phyloP scores from a whole-genome alignment of 2,888 invertebrate species.

The Bhutanitis thaidina region DNA sequence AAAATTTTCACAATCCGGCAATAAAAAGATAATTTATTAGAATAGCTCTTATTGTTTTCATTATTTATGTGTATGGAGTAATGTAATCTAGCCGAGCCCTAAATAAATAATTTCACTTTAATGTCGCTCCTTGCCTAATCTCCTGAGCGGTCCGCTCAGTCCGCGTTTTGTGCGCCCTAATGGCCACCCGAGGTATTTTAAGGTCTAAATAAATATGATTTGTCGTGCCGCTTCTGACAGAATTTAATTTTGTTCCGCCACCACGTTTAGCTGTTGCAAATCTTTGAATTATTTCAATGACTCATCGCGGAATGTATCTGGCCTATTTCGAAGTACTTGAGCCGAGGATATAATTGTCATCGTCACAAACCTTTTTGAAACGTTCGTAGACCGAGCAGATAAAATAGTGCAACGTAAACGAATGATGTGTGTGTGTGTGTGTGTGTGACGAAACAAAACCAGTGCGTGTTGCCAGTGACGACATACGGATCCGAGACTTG shows the following conservation, averaged over 20 bases:
- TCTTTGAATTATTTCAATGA: conserved; percentile 74
- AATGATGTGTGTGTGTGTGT: too few relatives aligned
- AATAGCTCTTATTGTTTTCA: conserved; percentile 80
- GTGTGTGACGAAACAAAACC: too few relatives aligned
- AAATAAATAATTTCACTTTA: conserved; percentile 80
- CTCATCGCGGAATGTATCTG: conserved; percentile 40
- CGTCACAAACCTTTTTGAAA: too few relatives aligned
- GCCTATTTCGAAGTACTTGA: conserved; percentile 29
- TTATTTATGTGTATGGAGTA: conserved; percentile 80
- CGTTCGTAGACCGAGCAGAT: too few relatives aligned
- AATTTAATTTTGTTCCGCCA: conserved; percentile 71
- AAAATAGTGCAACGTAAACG: too few relatives aligned
- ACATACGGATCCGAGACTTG: too few relatives aligned
- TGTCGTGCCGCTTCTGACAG: conserved; percentile 74
- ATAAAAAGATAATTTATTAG: conserved; percentile 81
- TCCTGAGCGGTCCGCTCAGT: conserved; percentile 65
- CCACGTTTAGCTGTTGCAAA: conserved; percentile 57
- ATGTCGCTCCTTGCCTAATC: conserved; percentile 79
- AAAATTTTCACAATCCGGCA: conserved; percentile 81
- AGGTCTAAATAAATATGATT: conserved; percentile 80
- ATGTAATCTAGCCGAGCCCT: conserved; percentile 78
- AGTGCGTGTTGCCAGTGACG: too few relatives aligned
- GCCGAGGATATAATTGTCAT: too few relatives aligned
- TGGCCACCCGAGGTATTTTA: conserved; percentile 79
- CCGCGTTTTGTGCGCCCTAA: conserved; percentile 67